These are phyloP conservation scores for Momotus momota DNA, from an alignment of 2,797 vertebrate genomes.

Conservation along the genomic window DNA sequence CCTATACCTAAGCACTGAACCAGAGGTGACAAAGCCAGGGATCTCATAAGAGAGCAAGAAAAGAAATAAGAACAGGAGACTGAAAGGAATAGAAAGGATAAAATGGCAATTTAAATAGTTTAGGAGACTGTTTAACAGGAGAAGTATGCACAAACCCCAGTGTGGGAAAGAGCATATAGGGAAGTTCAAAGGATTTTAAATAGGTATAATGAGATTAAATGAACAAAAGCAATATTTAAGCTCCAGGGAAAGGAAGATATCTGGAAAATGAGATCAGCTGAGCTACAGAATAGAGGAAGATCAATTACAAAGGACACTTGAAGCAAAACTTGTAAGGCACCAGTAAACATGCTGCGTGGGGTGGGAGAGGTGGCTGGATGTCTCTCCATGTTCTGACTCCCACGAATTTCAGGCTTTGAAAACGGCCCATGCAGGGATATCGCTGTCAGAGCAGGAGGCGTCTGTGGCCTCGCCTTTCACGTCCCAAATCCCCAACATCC, in stretches of 20 bases:
- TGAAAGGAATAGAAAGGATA: not conserved
- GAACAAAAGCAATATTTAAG: not conserved
- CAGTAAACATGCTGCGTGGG: not conserved
- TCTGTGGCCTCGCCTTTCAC: constrained; percentile 75
- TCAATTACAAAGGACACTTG: not conserved
- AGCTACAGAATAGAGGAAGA: not conserved
- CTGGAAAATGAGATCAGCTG: not conserved
- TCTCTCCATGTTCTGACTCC: not conserved
- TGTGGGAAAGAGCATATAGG: not conserved
- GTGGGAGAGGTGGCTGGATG: not conserved
- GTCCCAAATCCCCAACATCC: constrained; percentile 67
- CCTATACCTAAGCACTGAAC: not conserved
- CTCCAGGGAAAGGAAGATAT: not conserved
- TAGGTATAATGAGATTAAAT: not conserved
- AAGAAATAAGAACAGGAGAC: not conserved
- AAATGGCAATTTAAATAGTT: not conserved
- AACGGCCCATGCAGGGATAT: constrained; percentile 72
- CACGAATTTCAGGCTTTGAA: constrained; percentile 75
- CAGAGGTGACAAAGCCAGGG: not conserved
- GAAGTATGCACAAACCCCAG: not conserved
- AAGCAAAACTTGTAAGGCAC: not conserved
- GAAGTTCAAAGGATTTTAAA: not conserved
- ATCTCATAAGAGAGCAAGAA: not conserved
- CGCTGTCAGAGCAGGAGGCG: constrained; percentile 72
- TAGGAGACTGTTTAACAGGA: not conserved